Base-by-base conservation (phyloP, 35 echinoderm and acorn worm species). In the Ophioderma brevispina region DNA sequence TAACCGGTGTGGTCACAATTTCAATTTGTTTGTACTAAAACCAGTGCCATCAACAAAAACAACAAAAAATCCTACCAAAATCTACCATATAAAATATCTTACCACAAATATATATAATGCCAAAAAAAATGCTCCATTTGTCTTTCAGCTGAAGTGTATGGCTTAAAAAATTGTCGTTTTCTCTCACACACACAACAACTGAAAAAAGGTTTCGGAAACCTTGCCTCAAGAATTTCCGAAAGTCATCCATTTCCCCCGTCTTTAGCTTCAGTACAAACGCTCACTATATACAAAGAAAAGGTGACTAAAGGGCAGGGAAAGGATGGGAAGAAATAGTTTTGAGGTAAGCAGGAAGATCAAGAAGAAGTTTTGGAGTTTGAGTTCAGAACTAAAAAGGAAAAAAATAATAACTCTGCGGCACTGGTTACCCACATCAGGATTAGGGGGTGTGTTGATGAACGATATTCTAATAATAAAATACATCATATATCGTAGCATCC, bases 51-150 rank as follows among this genome's bases (percentile, higher is more conserved):
- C 1, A 25, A 70, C 59, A 46, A 46, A 46, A 46, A 46, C 41
- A 46, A 4, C 5, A 13, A 70, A 70, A 70, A 70, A 70, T 25
- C n/a, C 59, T 25, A 15, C 10, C 59, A 15, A 70, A 70, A 70
- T 70, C 59, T 70, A 70, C 59, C 59, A 70, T 70, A 70, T 70
- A 70, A 70, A 70, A 70, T 70, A 70, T 70, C 59, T 70, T 70
- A 70, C 59, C 59, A 70, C 59, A 70, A 70, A 70, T 70, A 70
- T 70, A 70, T 70, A 70, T 70, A 70, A 70, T 70, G 23, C 8
- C 8, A 70, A 70, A 70, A 70, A 70, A 70, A 70, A 70, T 70
- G 17, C 59, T 70, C 10, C n/a, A 4, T 46, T 17, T 70, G 1
- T 70, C 59, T 70, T 70, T 25, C n/a, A n/a, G n/a, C n/a, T n/a